phyloP scores from a whole-genome alignment of 2,888 invertebrate species.

The Spodoptera littoralis region DNA sequence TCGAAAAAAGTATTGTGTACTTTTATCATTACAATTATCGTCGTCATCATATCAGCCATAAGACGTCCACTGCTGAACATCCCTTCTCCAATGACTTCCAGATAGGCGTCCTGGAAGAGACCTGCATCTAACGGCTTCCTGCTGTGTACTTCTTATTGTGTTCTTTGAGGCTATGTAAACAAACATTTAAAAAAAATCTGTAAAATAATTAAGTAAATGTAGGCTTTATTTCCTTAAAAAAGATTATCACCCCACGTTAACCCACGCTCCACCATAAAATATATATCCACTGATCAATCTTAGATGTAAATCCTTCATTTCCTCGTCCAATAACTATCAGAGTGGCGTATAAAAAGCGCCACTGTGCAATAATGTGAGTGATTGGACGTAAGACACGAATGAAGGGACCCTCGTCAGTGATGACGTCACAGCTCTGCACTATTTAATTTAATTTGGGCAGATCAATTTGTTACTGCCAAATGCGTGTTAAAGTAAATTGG shows the following conservation, averaged over 20 bases:
- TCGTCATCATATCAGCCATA: too few relatives aligned
- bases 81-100: too few relatives aligned
- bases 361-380: slow-evolving; percentile 65
- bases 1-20: too few relatives aligned
- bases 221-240: too few relatives aligned
- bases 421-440: slow-evolving; percentile 45
- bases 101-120: too few relatives aligned
- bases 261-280: slow-evolving; percentile 7
- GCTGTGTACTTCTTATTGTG: too few relatives aligned
- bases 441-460: slow-evolving; percentile 55
- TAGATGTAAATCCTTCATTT: slow-evolving; percentile 36
- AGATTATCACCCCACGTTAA: neutral
- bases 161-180: too few relatives aligned
- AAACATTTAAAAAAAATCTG: too few relatives aligned
- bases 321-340: slow-evolving; percentile 43
- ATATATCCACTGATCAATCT: slow-evolving; percentile 44
- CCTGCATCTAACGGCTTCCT: too few relatives aligned
- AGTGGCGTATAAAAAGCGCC: slow-evolving; percentile 44
- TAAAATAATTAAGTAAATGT: too few relatives aligned
- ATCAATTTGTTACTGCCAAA: slow-evolving; percentile 55
- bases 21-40: too few relatives aligned
- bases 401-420: slow-evolving; percentile 67
- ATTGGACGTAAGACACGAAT: slow-evolving; percentile 69
- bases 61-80: too few relatives aligned
- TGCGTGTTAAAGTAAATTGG: slow-evolving; percentile 45